These are phyloP conservation scores for Rallus limicola DNA, from an alignment of 2,113 vertebrate genomes.

Conservation along the genomic window DNA sequence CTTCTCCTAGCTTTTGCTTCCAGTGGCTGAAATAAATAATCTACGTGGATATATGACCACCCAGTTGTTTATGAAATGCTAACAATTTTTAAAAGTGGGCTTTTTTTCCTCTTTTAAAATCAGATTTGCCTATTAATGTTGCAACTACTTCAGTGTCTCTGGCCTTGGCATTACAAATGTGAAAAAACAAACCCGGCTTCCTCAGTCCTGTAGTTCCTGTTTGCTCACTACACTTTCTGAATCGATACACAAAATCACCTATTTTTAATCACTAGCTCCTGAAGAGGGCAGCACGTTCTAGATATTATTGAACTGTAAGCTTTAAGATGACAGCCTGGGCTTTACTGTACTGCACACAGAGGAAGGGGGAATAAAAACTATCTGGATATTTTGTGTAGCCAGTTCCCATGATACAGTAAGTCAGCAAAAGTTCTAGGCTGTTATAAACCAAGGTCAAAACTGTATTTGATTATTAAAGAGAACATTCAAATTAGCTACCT, in stretches of 20 bases:
- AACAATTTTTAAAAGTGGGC: neutral
- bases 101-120: neutral
- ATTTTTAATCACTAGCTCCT: conserved; percentile 73
- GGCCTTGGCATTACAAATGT: neutral
- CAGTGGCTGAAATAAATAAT: neutral
- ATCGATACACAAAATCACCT: conserved; percentile 38
- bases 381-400: conserved; percentile 53
- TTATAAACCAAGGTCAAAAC: conserved; percentile 77
- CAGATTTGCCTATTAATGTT: neutral
- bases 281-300: conserved; percentile 88
- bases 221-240: conserved; percentile 26
- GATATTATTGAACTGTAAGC: conserved; percentile 77
- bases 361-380: neutral
- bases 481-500: conserved; percentile 79
- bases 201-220: neutral
- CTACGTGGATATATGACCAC: neutral
- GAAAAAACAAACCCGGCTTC: neutral
- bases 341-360: conserved; percentile 47
- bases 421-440: conserved; percentile 68
- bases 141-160: neutral
- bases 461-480: conserved; percentile 75
- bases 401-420: conserved; percentile 57
- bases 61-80: neutral
- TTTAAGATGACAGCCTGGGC: conserved; percentile 64
- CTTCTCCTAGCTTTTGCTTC: neutral